Evolutionary conservation across 1,140 invertebrate genomes (phyloP).

Genomic region (Brachionus manjavacas): DNA sequence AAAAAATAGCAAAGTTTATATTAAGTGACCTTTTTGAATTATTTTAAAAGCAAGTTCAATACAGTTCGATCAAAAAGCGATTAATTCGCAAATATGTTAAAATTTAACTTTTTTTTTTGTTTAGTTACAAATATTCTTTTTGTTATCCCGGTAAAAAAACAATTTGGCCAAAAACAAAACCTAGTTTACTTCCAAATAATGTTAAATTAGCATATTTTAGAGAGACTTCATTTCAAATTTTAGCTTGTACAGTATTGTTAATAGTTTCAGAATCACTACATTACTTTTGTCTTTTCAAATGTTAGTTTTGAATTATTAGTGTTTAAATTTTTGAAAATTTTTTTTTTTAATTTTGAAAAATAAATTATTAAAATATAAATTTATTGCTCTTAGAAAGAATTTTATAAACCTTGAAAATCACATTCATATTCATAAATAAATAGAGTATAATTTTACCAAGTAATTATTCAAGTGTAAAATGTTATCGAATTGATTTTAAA

Average conservation of each 20-base stretch:
- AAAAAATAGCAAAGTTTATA: background rate
- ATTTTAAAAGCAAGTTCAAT: background rate
- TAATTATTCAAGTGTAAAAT: too few relatives aligned
- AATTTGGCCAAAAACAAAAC: background rate
- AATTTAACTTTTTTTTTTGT: background rate
- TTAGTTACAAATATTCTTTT: background rate
- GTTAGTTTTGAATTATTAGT: background rate
- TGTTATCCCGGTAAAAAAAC: background rate
- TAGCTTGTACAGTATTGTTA: background rate
- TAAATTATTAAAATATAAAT: too few relatives aligned
- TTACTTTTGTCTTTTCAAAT: background rate
- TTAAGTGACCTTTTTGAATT: background rate
- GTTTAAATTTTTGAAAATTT: background rate
- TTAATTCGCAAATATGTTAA: background rate
- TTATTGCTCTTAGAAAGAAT: too few relatives aligned
- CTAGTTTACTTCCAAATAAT: background rate
- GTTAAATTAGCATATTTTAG: background rate
- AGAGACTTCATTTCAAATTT: background rate
- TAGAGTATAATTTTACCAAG: too few relatives aligned
- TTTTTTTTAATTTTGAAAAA: too few relatives aligned
- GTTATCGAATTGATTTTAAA: too few relatives aligned
- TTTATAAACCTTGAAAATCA: too few relatives aligned
- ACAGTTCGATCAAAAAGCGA: background rate
- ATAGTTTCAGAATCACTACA: background rate
- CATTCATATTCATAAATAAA: too few relatives aligned